Conservation (phyloP, 2,888 invertebrate species). For the Deilephila porcellus region DNA sequence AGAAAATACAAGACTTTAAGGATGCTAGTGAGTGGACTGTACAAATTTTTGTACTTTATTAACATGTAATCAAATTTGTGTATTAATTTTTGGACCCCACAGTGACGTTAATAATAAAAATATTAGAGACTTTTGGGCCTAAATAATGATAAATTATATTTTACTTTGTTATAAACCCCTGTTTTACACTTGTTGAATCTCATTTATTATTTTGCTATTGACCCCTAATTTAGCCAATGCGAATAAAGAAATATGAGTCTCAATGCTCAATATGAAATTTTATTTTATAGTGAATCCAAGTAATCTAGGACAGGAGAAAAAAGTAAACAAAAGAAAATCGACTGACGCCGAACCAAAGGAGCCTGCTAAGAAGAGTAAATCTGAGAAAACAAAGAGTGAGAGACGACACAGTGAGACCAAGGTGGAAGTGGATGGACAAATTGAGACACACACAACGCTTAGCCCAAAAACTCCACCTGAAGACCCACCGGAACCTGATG, state of each 20-base stretch:
- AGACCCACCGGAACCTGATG: conserved; percentile 96
- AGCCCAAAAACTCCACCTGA: conserved; percentile 92
- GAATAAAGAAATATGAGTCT: conserved; percentile 10
- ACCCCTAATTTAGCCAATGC: too few species aligned
- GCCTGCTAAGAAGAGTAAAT: conserved; percentile 74
- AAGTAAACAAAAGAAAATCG: conserved; percentile 67
- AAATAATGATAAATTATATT: too few species aligned
- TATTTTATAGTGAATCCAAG: conserved; percentile 71
- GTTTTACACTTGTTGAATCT: too few species aligned
- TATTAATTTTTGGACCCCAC: too few species aligned
- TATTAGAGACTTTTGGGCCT: too few species aligned
- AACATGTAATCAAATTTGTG: too few species aligned
- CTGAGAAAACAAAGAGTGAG: conserved; percentile 68
- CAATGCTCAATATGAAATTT: conserved; percentile 13
- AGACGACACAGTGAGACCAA: conserved; percentile 76
- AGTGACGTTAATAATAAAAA: too few species aligned
- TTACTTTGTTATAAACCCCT: too few species aligned
- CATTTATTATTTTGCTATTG: too few species aligned
- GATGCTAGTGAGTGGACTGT: conserved; percentile 74
- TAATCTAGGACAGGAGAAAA: conserved; percentile 63
- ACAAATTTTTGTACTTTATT: not conserved
- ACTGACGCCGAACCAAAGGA: conserved; percentile 63
- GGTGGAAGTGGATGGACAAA: conserved; percentile 87
- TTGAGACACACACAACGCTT: conserved; percentile 90
- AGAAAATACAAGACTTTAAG: conserved; percentile 92